Conservation (phyloP, 35 echinoderm and acorn worm genomes). For the Ptychodera flava region DNA sequence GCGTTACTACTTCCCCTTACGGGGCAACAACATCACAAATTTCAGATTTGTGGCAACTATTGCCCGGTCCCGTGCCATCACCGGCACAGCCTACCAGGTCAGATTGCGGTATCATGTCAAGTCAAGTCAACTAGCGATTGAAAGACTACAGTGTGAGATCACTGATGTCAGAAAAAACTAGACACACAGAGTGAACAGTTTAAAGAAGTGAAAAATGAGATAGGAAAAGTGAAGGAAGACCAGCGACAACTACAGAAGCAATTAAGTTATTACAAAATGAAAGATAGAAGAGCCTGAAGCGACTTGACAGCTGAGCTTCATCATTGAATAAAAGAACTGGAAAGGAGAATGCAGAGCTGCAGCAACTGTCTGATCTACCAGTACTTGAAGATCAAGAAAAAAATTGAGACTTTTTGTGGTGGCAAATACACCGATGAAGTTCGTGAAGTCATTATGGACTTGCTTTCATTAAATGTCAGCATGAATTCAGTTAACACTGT, state of each 20-base stretch:
- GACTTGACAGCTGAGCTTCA: not conserved
- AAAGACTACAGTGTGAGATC: not conserved
- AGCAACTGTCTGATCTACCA: not conserved
- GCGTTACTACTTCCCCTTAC: no score
- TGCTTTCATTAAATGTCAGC: slow-evolving; percentile 28
- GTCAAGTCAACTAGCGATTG: not conserved
- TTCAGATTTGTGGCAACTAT: no score
- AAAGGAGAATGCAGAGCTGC: slow-evolving; percentile 17
- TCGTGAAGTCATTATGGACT: slow-evolving; percentile 27
- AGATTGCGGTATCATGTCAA: no score
- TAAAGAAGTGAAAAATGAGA: not conserved
- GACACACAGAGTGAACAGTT: not conserved
- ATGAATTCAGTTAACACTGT: slow-evolving; percentile 29
- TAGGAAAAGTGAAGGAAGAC: not conserved
- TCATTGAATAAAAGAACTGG: not conserved
- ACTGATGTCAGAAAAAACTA: not conserved
- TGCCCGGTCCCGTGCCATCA: no score
- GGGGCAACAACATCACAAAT: no score
- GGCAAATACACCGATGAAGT: slow-evolving; percentile 30
- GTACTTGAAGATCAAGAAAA: slow-evolving; percentile 18
- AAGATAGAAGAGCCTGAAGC: not conserved
- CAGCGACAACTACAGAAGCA: not conserved
- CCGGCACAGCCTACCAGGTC: no score
- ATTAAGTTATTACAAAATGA: not conserved
- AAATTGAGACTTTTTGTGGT: slow-evolving; percentile 4